Percentiles rank a stretch among this genome's conserved stretches.
phyloP scores from a whole-genome alignment of 1,140 invertebrate genomes.

The Asobara japonica region DNA sequence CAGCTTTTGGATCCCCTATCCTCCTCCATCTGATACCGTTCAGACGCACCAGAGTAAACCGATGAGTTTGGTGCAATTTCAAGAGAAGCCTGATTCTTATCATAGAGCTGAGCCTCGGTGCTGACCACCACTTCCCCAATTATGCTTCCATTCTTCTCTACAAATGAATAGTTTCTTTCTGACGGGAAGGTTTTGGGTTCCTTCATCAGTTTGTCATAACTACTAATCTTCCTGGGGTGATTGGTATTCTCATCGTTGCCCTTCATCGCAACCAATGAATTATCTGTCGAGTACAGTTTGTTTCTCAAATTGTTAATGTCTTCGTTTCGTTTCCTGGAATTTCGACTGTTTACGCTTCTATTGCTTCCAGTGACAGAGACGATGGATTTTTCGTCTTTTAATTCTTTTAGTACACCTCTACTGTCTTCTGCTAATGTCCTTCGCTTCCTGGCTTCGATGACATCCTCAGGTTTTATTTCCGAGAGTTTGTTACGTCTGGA shows the following conservation, averaged over 20 bases:
- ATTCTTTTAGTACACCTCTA: constrained; percentile 15
- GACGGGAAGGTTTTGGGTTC: constrained; percentile 26
- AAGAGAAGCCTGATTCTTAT: constrained; percentile 40
- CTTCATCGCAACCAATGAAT: constrained; percentile 18
- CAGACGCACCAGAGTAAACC: background rate
- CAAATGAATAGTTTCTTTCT: constrained; percentile 27
- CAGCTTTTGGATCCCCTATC: constrained; percentile 31
- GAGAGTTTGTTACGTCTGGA: constrained; percentile 54
- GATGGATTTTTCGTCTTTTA: background rate
- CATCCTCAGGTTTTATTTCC: constrained; percentile 56
- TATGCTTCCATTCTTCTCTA: constrained; percentile 21
- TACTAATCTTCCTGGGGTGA: constrained; percentile 40
- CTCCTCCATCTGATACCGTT: background rate
- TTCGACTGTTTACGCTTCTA: background rate
- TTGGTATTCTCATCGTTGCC: constrained; percentile 37
- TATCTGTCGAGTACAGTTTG: constrained; percentile 16
- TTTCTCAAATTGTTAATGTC: constrained; percentile 31
- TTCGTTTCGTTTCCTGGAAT: constrained; percentile 23
- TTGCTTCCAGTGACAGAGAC: background rate
- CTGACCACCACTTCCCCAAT: constrained; percentile 16
- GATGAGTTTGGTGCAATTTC: constrained; percentile 28
- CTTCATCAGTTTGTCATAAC: constrained; percentile 42
- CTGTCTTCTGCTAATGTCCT: constrained; percentile 7
- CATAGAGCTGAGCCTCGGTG: constrained; percentile 37
- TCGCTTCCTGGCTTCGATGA: constrained; percentile 49